phyloP scores from a whole-genome alignment of 2,888 invertebrate species.

The Dorcus hopei region DNA sequence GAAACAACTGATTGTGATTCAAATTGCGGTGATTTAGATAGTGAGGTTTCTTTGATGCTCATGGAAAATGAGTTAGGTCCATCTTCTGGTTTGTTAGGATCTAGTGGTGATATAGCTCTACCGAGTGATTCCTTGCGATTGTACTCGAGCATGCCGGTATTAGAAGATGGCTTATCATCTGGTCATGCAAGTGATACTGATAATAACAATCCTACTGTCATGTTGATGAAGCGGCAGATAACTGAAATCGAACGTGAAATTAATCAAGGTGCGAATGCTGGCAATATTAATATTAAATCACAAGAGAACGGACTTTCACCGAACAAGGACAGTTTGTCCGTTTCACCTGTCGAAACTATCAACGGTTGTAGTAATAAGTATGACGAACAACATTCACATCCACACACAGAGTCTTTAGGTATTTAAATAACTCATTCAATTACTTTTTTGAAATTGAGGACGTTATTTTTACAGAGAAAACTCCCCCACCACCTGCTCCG shows the following conservation, averaged over 20 bases:
- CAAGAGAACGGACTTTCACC: conserved; percentile 45
- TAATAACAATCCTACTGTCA: conserved; percentile 77
- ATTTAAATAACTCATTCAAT: conserved; percentile 9
- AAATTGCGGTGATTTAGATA: conserved; percentile 81
- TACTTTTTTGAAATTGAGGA: background rate
- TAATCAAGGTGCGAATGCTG: conserved; percentile 54
- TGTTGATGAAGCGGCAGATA: conserved; percentile 66
- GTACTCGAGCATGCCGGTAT: conserved; percentile 81
- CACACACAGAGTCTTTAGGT: conserved; percentile 45
- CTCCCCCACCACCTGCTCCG: conserved; percentile 73
- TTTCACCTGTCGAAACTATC: conserved; percentile 40
- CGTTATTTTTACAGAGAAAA: conserved; percentile 46
- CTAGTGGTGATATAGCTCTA: conserved; percentile 58
- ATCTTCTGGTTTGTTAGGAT: conserved; percentile 48
- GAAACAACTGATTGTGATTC: conserved; percentile 93
- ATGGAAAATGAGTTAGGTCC: conserved; percentile 63
- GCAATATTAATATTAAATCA: conserved; percentile 16
- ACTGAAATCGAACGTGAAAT: conserved; percentile 71
- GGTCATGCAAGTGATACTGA: conserved; percentile 92
- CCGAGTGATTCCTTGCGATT: conserved; percentile 64
- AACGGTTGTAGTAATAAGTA: conserved; percentile 43
- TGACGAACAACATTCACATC: conserved; percentile 39
- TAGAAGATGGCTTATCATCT: conserved; percentile 91
- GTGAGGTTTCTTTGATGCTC: conserved; percentile 75
- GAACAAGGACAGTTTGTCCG: conserved; percentile 35